A percentile compares a stretch with the other conserved stretches of the same genome.
Evolutionary conservation across 1,140 invertebrate genomes (phyloP).

Genomic region (Adelges cooleyi): DNA sequence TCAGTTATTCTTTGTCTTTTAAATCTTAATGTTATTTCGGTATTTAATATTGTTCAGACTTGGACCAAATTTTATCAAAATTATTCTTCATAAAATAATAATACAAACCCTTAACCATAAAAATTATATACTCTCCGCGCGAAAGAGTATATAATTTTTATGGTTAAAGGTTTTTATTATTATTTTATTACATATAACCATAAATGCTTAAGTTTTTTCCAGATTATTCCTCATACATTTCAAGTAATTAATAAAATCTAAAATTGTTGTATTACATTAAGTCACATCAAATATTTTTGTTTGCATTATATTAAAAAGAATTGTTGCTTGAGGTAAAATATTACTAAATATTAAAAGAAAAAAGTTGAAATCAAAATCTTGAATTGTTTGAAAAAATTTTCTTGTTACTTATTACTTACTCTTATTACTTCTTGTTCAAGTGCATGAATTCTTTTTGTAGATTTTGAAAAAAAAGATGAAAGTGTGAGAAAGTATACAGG

Average conservation of each 20-base stretch:
- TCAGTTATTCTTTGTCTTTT: neutral
- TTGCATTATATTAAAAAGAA: neutral
- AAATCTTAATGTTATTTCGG: neutral
- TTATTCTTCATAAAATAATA: no score
- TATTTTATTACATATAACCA: no score
- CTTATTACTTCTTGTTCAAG: neutral
- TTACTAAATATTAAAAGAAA: conserved; percentile 2
- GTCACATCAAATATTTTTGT: neutral
- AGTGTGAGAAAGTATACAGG: no score
- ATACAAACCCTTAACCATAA: no score
- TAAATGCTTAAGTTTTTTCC: no score
- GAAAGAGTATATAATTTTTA: no score
- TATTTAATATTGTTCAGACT: neutral
- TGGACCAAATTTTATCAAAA: neutral
- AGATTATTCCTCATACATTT: no score
- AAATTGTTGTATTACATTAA: neutral
- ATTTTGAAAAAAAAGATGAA: conserved; percentile 1
- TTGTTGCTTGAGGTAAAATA: conserved; percentile 1
- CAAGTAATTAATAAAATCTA: neutral
- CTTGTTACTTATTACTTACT: no score
- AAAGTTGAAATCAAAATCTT: no score
- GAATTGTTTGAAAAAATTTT: neutral
- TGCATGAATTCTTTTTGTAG: neutral
- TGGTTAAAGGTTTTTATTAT: no score
- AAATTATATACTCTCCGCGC: no score